Evolutionary conservation across 2,113 vertebrate species (phyloP), one percentile per base, ranked within the genome.

Genomic region (Oncorhynchus clarkii): DNA sequence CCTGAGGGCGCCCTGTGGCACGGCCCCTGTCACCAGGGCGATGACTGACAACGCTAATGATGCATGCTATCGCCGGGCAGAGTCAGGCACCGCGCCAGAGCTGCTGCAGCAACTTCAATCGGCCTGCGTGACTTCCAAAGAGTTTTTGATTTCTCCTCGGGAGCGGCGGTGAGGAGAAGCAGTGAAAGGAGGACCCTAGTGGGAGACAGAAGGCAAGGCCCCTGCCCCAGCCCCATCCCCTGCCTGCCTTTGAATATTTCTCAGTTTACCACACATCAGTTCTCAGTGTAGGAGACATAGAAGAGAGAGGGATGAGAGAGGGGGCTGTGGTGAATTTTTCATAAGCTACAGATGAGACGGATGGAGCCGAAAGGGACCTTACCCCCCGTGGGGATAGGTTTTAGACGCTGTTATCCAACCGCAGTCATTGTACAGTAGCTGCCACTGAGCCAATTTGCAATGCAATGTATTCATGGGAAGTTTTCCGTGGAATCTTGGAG

Each of bases 41-140:
- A 27, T 92, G 92, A 93, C 87, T 93, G 92, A 94, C 92, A 94
- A 92, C 90, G 85, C 92, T 94, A 93, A 93, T 93, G 90, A 93
- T 89, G 90, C 83, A 75, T 87, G 88, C 86, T 82, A 90, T 89
- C 83, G 48, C 80, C 54, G 29, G 84, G 88, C 78, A 71, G 84
- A 85, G 85, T 86, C 59, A 3, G n/a, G n/a, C 65, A 86, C 85
- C 68, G 84, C 78, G 85, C 78, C 87, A 77, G 86, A 89, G 87
- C 83, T 81, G 87, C 24, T 67, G 84, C 86, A 71, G 45, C 2
- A 84, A 93, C 91, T 92, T 93, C 92, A 93, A 92, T 92, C 87
- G 78, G 86, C 79, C 79, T 11, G 65, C 45, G 81, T 89, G 90
- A 92, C 87, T 87, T 91, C 91, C 90, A 89, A 79, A 86, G 87